These are phyloP conservation scores for Perognathus longimembris DNA, from an alignment of 2,113 vertebrate genomes.

Conservation along the genomic window DNA sequence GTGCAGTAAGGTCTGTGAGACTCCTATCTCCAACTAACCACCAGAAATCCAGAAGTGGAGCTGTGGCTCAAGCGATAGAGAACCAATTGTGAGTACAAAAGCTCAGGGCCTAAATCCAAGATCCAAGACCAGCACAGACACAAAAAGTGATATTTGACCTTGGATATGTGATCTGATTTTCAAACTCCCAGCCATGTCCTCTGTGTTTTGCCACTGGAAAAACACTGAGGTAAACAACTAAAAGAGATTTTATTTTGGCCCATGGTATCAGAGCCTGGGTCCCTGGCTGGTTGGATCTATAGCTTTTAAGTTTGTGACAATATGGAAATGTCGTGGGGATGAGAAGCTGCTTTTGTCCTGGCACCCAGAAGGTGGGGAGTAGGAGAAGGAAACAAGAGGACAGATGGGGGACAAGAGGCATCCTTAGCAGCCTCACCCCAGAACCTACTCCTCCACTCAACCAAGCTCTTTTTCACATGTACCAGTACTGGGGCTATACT, in stretches of 20 bases:
- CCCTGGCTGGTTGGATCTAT: background rate
- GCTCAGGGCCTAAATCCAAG: no score
- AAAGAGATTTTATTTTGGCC: background rate
- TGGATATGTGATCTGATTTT: background rate
- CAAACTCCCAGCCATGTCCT: background rate
- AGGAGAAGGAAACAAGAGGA: background rate
- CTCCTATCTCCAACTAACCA: no score
- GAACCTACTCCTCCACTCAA: background rate
- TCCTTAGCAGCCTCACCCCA: background rate
- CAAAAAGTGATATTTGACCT: background rate
- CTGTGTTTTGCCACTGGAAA: background rate
- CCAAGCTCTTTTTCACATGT: background rate
- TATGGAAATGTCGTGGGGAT: background rate
- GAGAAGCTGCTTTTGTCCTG: background rate
- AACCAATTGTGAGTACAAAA: no score
- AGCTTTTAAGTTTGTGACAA: no score
- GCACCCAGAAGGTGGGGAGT: background rate
- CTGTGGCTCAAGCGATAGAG: no score
- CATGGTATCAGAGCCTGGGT: background rate
- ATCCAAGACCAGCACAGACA: no score
- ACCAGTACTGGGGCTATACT: no score
- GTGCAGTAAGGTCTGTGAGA: no score
- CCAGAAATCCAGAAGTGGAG: no score
- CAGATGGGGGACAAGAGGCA: background rate
- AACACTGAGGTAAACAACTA: background rate